Percentiles rank a stretch among this genome's conserved stretches.
These are phyloP conservation scores for Eueremaeus valkanovi DNA, from an alignment of 2,888 invertebrate species.

Conservation along the genomic window DNA sequence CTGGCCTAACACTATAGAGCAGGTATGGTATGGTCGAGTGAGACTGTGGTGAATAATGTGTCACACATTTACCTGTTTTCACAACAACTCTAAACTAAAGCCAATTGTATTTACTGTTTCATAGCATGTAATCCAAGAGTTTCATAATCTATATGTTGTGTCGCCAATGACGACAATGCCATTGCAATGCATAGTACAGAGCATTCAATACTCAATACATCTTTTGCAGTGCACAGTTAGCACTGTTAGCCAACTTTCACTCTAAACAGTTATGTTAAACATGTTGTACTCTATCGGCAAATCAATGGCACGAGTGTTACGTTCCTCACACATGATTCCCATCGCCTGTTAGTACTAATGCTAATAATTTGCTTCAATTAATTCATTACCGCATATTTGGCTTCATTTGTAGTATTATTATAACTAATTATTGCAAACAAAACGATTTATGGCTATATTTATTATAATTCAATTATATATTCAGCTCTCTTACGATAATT, in stretches of 20 bases:
- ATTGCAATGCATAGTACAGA: not conserved
- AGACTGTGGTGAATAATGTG: not conserved
- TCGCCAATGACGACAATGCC: slow-evolving; percentile 27
- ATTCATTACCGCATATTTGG: slow-evolving; percentile 11
- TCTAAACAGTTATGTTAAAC: no score
- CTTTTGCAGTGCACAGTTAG: no score
- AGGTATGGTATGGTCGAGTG: not conserved
- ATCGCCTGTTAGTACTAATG: no score
- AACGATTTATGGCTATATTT: no score
- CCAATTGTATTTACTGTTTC: slow-evolving; percentile 25
- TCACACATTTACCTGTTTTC: slow-evolving; percentile 32
- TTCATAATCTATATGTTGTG: slow-evolving; percentile 31
- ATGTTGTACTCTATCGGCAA: no score
- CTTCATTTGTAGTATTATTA: no score
- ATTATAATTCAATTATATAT: no score
- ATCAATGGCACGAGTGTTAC: no score
- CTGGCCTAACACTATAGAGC: not conserved
- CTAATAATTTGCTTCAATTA: not conserved
- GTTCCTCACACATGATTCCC: no score
- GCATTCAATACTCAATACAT: not conserved
- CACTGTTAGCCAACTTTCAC: no score
- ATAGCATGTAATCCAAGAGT: slow-evolving; percentile 28
- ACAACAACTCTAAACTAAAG: slow-evolving; percentile 1
- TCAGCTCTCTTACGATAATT: no score
- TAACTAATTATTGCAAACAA: no score